Evolutionary conservation across 2,797 vertebrate species (phyloP).

Genomic region (Ptychobarbus kaznakovi): DNA sequence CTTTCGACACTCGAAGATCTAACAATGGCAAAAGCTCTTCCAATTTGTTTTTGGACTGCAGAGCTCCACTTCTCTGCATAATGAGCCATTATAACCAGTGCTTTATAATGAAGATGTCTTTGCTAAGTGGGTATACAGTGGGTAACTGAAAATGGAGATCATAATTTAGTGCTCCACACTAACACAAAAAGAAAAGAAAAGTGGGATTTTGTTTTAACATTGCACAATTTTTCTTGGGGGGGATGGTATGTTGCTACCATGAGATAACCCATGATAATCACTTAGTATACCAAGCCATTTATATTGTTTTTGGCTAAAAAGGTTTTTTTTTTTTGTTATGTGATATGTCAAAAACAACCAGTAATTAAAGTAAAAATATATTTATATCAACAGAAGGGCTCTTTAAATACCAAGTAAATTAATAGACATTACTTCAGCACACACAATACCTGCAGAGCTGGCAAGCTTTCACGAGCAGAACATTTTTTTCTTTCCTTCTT

Average conservation of each 20-base stretch:
- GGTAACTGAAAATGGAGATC: conserved; percentile 19
- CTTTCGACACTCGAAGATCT: conserved; percentile 42
- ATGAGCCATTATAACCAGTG: conserved; percentile 37
- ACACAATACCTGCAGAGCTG: conserved; percentile 7
- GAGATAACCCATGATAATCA: not conserved
- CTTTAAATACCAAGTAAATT: conserved; percentile 33
- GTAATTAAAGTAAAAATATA: not conserved
- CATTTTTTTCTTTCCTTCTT: not conserved
- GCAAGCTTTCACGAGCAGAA: not conserved
- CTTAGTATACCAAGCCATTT: not conserved
- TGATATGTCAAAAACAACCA: conserved; percentile 1
- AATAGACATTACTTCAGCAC: not conserved
- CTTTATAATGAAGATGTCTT: conserved; percentile 50
- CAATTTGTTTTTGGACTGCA: conserved; percentile 41
- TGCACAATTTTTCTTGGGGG: not conserved
- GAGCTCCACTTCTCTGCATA: conserved; percentile 35
- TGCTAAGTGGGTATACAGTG: conserved; percentile 33
- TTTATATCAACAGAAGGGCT: conserved; percentile 13
- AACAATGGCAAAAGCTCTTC: conserved; percentile 43
- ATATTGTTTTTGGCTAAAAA: not conserved
- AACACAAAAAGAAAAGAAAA: not conserved
- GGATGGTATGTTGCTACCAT: not conserved
- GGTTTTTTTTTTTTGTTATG: not conserved
- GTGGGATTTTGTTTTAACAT: not conserved
- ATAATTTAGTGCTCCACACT: conserved; percentile 7